These are phyloP conservation scores for Labeo rohita DNA, from an alignment of 2,113 vertebrate genomes.

Conservation along the genomic window DNA sequence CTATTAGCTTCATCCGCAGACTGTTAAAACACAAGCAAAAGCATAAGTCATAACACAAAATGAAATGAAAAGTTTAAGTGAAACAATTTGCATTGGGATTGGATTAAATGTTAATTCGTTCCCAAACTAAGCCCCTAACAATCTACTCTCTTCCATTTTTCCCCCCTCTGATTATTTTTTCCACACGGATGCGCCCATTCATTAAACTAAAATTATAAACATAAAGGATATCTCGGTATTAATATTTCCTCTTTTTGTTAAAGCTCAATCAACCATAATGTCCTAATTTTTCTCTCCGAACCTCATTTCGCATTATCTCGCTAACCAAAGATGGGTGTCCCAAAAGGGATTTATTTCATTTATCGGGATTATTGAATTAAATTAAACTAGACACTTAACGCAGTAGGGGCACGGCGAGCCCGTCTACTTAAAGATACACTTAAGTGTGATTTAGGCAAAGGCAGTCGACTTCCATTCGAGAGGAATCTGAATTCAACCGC, in stretches of 20 bases:
- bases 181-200: constrained; percentile 83
- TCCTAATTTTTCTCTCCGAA: constrained; percentile 83
- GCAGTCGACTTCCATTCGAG: constrained; percentile 70
- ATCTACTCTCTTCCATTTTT: constrained; percentile 76
- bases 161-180: constrained; percentile 79
- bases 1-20: constrained; percentile 57
- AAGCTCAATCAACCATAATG: constrained; percentile 85
- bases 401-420: constrained; percentile 73
- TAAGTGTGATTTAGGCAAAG: constrained; percentile 77
- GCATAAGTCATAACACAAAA: constrained; percentile 76
- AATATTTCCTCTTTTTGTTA: constrained; percentile 85
- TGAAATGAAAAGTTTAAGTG: constrained; percentile 80
- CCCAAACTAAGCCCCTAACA: constrained; percentile 75
- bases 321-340: constrained; percentile 81
- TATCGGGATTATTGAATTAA: constrained; percentile 87
- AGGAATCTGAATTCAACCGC: constrained; percentile 68
- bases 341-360: constrained; percentile 87
- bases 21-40: constrained; percentile 54
- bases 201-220: constrained; percentile 85
- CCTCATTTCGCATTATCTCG: constrained; percentile 85
- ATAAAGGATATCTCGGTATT: constrained; percentile 85
- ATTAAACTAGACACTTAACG: constrained; percentile 83
- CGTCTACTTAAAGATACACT: constrained; percentile 77
- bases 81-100: constrained; percentile 81
- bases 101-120: constrained; percentile 80